Base-by-base conservation (phyloP, 2,113 vertebrate genomes). In the Gymnocephalus cernua region DNA sequence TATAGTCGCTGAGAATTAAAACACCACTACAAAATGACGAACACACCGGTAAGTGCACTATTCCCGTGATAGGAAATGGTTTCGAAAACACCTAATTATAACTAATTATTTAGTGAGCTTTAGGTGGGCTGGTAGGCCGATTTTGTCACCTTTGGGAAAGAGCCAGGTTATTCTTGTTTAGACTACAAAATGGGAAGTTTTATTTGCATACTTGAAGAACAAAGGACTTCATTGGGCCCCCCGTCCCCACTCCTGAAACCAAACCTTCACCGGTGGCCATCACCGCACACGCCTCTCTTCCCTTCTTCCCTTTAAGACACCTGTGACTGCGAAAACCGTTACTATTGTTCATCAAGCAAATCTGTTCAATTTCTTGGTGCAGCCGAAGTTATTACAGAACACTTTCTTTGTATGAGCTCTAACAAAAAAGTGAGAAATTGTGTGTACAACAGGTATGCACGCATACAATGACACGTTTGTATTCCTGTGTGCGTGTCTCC, bases 401-500 rank as follows among this genome's bases (percentile, higher is more conserved):
- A n/a, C n/a, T 75, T 85, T 67, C 67, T 82, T 78, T 80, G 29
- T 61, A 51, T 29, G 53, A 83, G 38, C 75, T 82, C 58, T 48
- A 51, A 72, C 35, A 73, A 66, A 82, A 88, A 65, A 47, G 14
- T 14, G 47, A 58, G 35, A 38, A 59, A 70, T 11, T 29, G 27
- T 69, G 66, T 67, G 48, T 35, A 15, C 5, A 16, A 29, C 44
- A 70, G 23, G 25, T 35, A 29, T 32, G 45, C 71, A 58, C 23
- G 50, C 70, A 75, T 1, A 73, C 74, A 87, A 74, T 80, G 35
- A 70, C 77, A 65, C 23, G 10, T 61, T 56, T 65, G 11, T 74
- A 70, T 81, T 80, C 77, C 70, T 79, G 29, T 68, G 70, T 70
- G 84, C 57, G 58, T 71, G 81, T 64, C 59, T 79, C 38, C 75